phyloP scores from a whole-genome alignment of 2,888 invertebrate species.

The Bimastos eiseni region DNA sequence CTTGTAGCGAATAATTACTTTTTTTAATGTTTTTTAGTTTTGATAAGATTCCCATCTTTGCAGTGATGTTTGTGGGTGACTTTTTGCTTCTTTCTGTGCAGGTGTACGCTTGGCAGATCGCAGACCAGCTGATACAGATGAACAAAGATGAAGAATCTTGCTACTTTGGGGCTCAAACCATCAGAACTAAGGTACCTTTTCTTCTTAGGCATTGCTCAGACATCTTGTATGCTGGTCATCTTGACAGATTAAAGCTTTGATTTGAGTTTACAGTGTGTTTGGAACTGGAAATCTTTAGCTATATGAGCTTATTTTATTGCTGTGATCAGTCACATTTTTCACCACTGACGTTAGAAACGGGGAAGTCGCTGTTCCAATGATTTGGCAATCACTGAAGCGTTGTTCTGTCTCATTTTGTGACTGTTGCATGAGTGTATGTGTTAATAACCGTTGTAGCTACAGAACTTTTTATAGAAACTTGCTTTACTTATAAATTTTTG shows the following conservation, averaged over 20 bases:
- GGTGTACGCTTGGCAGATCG: conserved; percentile 95
- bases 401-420: neutral
- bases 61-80: neutral
- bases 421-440: neutral
- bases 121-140: conserved; percentile 87
- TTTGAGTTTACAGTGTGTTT: neutral
- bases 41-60: neutral
- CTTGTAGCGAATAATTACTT: neutral
- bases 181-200: conserved; percentile 80
- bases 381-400: too few relatives aligned
- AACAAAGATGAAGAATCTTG: conserved; percentile 87
- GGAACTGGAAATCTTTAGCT: neutral
- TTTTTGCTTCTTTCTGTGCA: too few relatives aligned
- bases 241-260: neutral
- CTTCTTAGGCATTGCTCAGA: neutral
- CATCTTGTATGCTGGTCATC: neutral
- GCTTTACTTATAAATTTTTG: too few relatives aligned
- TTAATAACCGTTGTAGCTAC: neutral
- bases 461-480: too few relatives aligned
- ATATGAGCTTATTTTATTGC: neutral
- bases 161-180: conserved; percentile 97
- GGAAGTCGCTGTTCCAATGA: neutral
- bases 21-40: neutral
- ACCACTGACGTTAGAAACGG: neutral
- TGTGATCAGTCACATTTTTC: neutral